Conservation (phyloP, 2,797 vertebrate genomes). For the Syngnathus rostellatus region DNA sequence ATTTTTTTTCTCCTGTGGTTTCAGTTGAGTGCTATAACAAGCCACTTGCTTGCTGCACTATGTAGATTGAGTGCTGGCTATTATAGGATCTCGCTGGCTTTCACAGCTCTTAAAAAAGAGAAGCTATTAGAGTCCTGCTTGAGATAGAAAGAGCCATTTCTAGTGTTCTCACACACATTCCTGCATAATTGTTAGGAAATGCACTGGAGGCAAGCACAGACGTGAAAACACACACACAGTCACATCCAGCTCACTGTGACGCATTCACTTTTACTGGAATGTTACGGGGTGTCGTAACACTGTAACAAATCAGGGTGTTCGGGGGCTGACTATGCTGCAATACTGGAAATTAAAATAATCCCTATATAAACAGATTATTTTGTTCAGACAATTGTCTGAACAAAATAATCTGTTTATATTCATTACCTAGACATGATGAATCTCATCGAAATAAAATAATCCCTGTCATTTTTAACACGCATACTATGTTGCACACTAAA, state of each 20-base stretch:
- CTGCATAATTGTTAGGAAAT: conserved; percentile 38
- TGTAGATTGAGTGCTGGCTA: background rate
- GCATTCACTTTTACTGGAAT: conserved; percentile 32
- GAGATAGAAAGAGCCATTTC: conserved; percentile 10
- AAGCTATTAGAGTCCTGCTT: background rate
- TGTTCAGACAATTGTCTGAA: too few species aligned
- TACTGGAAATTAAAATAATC: background rate
- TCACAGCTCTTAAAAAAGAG: background rate
- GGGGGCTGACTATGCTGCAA: background rate
- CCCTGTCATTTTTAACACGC: background rate
- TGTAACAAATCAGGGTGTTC: conserved; percentile 6
- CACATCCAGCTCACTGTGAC: conserved; percentile 27
- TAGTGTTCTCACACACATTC: conserved; percentile 45
- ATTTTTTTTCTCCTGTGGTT: background rate
- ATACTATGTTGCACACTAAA: background rate
- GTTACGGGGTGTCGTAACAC: conserved; percentile 15
- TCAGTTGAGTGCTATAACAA: background rate
- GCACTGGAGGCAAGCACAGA: conserved; percentile 12
- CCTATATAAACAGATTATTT: background rate
- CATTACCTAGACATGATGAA: too few species aligned
- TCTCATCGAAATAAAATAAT: background rate
- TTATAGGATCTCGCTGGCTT: background rate
- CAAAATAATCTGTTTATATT: too few species aligned
- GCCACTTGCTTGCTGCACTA: background rate
- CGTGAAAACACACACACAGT: conserved; percentile 22